These are phyloP conservation scores for Wasmannia auropunctata DNA, from an alignment of 1,140 invertebrate species.

Conservation along the genomic window DNA sequence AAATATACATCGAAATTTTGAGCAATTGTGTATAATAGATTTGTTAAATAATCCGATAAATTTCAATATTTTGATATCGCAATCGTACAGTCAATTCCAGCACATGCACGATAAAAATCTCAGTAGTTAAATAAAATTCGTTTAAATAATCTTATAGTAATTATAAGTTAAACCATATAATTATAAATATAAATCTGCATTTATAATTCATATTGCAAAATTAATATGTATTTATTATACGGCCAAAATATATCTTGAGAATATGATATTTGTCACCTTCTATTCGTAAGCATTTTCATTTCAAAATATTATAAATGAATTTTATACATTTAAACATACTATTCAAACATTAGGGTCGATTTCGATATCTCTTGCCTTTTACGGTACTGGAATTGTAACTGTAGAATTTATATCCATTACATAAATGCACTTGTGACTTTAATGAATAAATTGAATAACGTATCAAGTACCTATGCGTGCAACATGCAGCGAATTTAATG, in stretches of 20 bases:
- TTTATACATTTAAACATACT: no score
- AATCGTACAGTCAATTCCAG: not conserved
- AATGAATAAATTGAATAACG: constrained; percentile 37
- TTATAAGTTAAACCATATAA: not conserved
- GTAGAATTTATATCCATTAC: not conserved
- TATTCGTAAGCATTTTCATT: not conserved
- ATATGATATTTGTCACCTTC: not conserved
- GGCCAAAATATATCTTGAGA: not conserved
- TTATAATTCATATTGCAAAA: not conserved
- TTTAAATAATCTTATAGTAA: not conserved
- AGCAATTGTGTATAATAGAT: constrained; percentile 70
- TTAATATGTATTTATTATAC: not conserved
- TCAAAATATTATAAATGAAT: not conserved
- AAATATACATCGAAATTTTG: constrained; percentile 74
- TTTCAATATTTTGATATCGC: constrained; percentile 54
- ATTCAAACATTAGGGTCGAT: not conserved
- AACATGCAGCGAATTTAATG: constrained; percentile 58
- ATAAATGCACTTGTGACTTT: constrained; percentile 4
- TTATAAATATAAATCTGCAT: not conserved
- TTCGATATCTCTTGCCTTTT: not conserved
- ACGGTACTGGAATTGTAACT: constrained; percentile 17
- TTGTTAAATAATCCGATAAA: constrained; percentile 55
- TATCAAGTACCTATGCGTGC: constrained; percentile 49
- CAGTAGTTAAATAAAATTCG: not conserved
- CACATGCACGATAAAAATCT: not conserved